Evolutionary conservation across 2,888 invertebrate genomes (phyloP).

Genomic region (Ormia ochracea): DNA sequence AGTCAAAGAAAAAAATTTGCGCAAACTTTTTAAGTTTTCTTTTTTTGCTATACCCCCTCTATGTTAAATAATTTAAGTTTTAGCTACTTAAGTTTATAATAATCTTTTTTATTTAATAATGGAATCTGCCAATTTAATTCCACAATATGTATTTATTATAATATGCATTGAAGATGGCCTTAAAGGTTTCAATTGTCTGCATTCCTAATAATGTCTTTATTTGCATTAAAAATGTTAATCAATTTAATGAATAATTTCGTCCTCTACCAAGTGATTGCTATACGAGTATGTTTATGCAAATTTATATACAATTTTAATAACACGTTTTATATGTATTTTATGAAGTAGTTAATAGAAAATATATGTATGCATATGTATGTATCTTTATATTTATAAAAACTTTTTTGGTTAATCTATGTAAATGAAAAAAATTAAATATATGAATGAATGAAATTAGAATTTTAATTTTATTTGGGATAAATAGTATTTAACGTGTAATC

Average conservation of each 20-base stretch:
- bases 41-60: conserved; percentile 5
- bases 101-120: background rate
- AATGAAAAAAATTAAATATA: conserved; percentile 3
- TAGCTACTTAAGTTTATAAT: background rate
- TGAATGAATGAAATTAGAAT: background rate
- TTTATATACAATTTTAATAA: conserved; percentile 21
- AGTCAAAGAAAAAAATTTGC: background rate
- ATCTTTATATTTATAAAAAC: background rate
- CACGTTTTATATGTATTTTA: conserved; percentile 45
- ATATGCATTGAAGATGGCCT: background rate
- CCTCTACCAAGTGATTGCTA: conserved; percentile 39
- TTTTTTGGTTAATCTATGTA: conserved; percentile 14
- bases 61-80: conserved; percentile 6
- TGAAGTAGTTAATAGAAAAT: conserved; percentile 49
- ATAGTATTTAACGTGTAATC: too few relatives aligned
- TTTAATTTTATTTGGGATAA: too few relatives aligned
- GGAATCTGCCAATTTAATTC: conserved; percentile 21
- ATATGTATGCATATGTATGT: conserved; percentile 20
- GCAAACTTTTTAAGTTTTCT: background rate
- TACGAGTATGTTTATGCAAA: background rate
- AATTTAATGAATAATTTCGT: conserved; percentile 37
- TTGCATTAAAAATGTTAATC: conserved; percentile 5
- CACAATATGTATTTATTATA: background rate
- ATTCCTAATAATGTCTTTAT: background rate
- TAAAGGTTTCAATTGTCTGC: conserved; percentile 1